phyloP scores from a whole-genome alignment of 2,797 vertebrate genomes.

The Sebastes steindachneri region DNA sequence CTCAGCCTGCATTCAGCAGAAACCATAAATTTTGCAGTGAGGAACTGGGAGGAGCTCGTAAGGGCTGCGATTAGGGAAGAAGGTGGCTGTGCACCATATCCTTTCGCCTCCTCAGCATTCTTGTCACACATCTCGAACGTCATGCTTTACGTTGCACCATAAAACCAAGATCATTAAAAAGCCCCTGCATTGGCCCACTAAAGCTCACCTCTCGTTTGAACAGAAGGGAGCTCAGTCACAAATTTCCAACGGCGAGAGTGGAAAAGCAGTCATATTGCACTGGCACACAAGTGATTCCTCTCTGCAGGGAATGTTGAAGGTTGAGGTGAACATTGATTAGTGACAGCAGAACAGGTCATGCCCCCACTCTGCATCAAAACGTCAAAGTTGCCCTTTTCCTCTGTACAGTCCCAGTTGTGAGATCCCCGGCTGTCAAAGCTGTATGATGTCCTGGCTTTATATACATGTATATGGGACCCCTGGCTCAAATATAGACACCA shows the following conservation, averaged over 20 bases:
- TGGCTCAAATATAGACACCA: background rate
- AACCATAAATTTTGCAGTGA: slow-evolving; percentile 67
- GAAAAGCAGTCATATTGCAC: slow-evolving; percentile 7
- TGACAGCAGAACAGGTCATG: slow-evolving; percentile 45
- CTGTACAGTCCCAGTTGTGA: slow-evolving; percentile 25
- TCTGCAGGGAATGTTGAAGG: slow-evolving; percentile 48
- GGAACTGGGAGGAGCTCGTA: slow-evolving; percentile 43
- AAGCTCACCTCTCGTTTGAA: slow-evolving; percentile 42
- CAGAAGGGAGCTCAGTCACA: slow-evolving; percentile 1
- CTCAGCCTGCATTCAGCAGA: slow-evolving; percentile 59
- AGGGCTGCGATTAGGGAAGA: slow-evolving; percentile 33
- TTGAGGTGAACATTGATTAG: slow-evolving; percentile 72
- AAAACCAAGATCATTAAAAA: slow-evolving; percentile 66
- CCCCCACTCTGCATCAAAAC: slow-evolving; percentile 53
- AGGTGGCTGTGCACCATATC: slow-evolving; percentile 42
- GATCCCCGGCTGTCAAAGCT: slow-evolving; percentile 42
- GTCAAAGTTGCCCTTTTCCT: slow-evolving; percentile 61
- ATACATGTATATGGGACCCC: background rate
- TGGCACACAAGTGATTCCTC: slow-evolving; percentile 22
- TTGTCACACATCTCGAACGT: slow-evolving; percentile 47
- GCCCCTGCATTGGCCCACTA: slow-evolving; percentile 43
- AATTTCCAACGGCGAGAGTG: background rate
- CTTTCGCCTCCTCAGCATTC: slow-evolving; percentile 76
- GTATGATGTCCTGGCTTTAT: slow-evolving; percentile 19
- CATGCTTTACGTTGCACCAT: slow-evolving; percentile 61